Evolutionary conservation across 2,888 invertebrate genomes (phyloP).

Genomic region (Pseudoips prasinana): DNA sequence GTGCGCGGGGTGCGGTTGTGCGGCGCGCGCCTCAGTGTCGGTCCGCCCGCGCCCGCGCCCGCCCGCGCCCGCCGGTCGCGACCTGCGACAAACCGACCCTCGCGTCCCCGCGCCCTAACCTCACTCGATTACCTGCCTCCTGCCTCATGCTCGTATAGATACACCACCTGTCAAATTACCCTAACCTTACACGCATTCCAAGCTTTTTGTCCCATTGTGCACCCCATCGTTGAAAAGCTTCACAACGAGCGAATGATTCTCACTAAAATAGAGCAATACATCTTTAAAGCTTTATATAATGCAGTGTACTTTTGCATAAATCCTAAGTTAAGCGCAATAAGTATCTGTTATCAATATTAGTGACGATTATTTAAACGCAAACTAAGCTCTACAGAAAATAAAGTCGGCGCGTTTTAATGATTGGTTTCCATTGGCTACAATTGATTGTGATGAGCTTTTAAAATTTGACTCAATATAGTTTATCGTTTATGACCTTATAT

Average conservation of each 20-base stretch:
- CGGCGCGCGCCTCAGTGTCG: conserved; percentile 77
- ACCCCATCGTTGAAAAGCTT: conserved; percentile 14
- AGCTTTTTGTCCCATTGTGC: conserved; percentile 14
- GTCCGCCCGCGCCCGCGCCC: conserved; percentile 77
- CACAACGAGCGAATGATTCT: conserved; percentile 22
- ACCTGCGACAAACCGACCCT: conserved; percentile 65
- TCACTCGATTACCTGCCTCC: conserved; percentile 59
- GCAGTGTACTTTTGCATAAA: conserved; percentile 13
- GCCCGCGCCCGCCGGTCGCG: conserved; percentile 66
- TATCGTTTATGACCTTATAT: too few species aligned
- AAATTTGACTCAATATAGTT: too few species aligned
- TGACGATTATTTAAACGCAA: too few species aligned
- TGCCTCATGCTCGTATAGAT: conserved; percentile 42
- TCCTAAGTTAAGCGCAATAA: too few species aligned
- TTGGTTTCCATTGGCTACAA: too few species aligned
- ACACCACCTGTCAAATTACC: conserved; percentile 54
- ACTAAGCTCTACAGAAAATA: too few species aligned
- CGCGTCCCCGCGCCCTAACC: conserved; percentile 60
- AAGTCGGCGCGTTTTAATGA: too few species aligned
- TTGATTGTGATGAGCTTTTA: too few species aligned
- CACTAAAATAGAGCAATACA: conserved; percentile 16
- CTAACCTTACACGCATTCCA: conserved; percentile 21
- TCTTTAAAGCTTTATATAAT: conserved; percentile 25
- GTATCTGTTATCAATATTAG: too few species aligned
- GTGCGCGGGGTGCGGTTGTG: conserved; percentile 47